Evolutionary conservation across 2,113 vertebrate species (phyloP).

Genomic region (Sturnira hondurensis): DNA sequence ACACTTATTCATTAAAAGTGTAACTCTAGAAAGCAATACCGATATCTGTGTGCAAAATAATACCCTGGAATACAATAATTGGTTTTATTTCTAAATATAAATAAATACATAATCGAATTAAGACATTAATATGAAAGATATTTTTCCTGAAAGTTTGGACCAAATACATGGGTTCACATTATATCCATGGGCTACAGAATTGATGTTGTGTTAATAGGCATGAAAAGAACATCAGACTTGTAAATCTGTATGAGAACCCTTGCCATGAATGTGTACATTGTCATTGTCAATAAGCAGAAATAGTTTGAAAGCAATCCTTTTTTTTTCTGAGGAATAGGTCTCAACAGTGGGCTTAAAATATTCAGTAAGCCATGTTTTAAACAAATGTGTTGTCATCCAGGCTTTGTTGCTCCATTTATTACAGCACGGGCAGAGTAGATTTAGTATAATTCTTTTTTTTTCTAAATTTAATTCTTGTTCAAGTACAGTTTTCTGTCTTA

Average conservation of each 20-base stretch:
- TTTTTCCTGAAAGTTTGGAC: too few species aligned
- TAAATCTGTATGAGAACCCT: neutral
- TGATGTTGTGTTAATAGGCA: neutral
- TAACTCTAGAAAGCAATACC: too few species aligned
- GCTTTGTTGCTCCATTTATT: neutral
- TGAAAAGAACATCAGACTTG: neutral
- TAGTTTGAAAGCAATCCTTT: neutral
- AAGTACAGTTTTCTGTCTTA: too few species aligned
- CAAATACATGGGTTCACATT: too few species aligned
- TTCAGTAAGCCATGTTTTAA: neutral
- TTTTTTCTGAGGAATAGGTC: neutral
- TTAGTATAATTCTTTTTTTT: neutral
- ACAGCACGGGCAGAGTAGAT: neutral
- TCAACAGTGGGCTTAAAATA: neutral
- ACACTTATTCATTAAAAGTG: too few species aligned
- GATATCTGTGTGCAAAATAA: too few species aligned
- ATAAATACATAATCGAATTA: too few species aligned
- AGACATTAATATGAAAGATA: too few species aligned
- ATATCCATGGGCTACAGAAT: neutral
- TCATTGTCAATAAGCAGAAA: too few species aligned
- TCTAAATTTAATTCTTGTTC: too few species aligned
- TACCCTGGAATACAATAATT: too few species aligned
- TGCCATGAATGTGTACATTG: neutral
- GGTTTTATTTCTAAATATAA: too few species aligned
- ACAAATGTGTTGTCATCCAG: neutral